These are phyloP conservation scores for Labeo rohita DNA, from an alignment of 2,113 vertebrate genomes.

Conservation along the genomic window DNA sequence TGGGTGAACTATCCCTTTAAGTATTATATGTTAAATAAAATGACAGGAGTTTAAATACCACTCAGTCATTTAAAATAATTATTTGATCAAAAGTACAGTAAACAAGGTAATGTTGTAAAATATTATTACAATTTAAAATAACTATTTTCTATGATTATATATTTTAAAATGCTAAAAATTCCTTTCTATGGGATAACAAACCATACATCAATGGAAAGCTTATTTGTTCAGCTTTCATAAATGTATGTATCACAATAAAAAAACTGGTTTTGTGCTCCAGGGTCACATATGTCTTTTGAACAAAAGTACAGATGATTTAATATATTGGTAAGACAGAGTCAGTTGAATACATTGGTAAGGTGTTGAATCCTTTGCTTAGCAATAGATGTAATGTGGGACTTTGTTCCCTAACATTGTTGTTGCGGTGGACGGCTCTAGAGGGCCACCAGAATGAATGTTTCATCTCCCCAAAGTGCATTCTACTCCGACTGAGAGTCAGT, in stretches of 20 bases:
- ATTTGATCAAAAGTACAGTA: too few relatives aligned
- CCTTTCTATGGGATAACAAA: too few relatives aligned
- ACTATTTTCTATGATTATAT: background rate
- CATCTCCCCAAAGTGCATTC: constrained; percentile 55
- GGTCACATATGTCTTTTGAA: background rate
- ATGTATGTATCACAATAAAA: too few relatives aligned
- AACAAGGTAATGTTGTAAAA: background rate
- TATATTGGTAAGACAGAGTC: background rate
- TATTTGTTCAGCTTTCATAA: too few relatives aligned
- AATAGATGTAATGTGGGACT: constrained; percentile 26
- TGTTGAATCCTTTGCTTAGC: background rate
- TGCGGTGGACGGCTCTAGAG: constrained; percentile 39
- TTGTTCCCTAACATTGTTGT: constrained; percentile 32
- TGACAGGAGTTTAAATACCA: too few relatives aligned
- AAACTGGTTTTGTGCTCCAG: too few relatives aligned
- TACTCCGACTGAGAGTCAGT: constrained; percentile 50
- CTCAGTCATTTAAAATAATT: too few relatives aligned
- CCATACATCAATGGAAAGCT: too few relatives aligned
- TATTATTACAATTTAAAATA: background rate
- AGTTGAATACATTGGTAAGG: constrained; percentile 32
- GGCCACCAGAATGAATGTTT: constrained; percentile 54
- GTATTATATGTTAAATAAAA: background rate
- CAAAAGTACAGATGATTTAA: background rate
- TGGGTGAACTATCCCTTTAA: too few relatives aligned
- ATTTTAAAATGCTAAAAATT: background rate